Evolutionary conservation across 2,113 vertebrate species (phyloP), one percentile per base, ranked within the genome.

Genomic region (Anseranas semipalmata): DNA sequence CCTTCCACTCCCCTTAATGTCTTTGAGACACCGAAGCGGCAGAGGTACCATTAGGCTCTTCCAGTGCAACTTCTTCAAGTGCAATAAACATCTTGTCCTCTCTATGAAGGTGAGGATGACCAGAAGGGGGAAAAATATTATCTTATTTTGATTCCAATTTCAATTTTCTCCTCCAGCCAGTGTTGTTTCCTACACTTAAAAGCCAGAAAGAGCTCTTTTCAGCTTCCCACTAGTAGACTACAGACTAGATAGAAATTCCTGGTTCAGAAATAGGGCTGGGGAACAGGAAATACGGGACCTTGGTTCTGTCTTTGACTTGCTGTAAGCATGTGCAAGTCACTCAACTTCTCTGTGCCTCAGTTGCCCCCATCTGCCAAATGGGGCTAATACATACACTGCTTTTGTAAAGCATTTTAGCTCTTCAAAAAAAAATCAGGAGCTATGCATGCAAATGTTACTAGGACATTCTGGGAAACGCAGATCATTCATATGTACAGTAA

Each of bases 11-110:
- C 76, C 48, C 56, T 78, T 94, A 68, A 79, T 53, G 21, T 65
- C 73, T 78, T 55, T 79, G 70, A 62, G 70, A 88, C 78, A 81
- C 78, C 0, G 4, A 78, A 87, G 80, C 77, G 85, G 79, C 80
- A 89, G 86, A 89, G 60, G 89, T 82, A 41, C 74, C 24, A 24
- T 88, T 87, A 85, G 90, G 73, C 73, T 72, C 84, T 93, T 35
- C 33, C 68, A 91, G 76, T n/a, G n/a, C n/a, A 86, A 46, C 80
- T 63, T n/a, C 56, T 94, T 45, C 60, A 78, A 55, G 72, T 75
- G 90, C 92, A 90, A 70, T 96, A 96, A 94, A 90, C 43, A 74
- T 72, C 39, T 87, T 84, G 56, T 88, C 76, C 73, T 92, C 87
- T 76, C 89, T 33, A 37, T 24, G 74, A 93, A 96, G 78, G 68